These are phyloP conservation scores for Phengaris alcon DNA, from an alignment of 2,888 invertebrate genomes.

Conservation along the genomic window DNA sequence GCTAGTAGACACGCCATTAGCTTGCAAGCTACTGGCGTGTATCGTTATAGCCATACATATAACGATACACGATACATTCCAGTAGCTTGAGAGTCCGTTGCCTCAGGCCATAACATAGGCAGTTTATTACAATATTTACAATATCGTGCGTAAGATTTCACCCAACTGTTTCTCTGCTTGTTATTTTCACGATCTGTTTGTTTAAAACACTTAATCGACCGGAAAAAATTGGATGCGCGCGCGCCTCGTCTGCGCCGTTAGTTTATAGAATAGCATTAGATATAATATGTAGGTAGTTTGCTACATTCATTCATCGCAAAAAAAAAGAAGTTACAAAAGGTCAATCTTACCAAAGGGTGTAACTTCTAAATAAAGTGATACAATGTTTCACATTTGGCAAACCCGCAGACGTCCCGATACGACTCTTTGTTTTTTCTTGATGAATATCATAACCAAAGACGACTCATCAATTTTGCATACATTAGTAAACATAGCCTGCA, in stretches of 20 bases:
- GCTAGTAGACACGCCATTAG: background rate
- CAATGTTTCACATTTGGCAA: too few relatives aligned
- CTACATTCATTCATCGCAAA: background rate
- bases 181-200: constrained; percentile 24
- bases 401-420: too few relatives aligned
- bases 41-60: too few relatives aligned
- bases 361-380: too few relatives aligned
- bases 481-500: background rate
- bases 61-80: too few relatives aligned
- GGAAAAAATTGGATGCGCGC: background rate
- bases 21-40: background rate
- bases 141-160: constrained; percentile 1
- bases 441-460: background rate
- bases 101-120: background rate
- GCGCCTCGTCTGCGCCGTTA: background rate
- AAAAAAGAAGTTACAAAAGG: too few relatives aligned
- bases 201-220: background rate
- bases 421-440: too few relatives aligned
- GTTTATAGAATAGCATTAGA: background rate
- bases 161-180: constrained; percentile 18
- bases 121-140: constrained; percentile 1
- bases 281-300: background rate
- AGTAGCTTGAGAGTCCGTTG: too few relatives aligned
- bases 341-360: too few relatives aligned
- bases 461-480: background rate